Base-by-base conservation (phyloP, 1,140 invertebrate genomes). In the Batillaria attramentaria region DNA sequence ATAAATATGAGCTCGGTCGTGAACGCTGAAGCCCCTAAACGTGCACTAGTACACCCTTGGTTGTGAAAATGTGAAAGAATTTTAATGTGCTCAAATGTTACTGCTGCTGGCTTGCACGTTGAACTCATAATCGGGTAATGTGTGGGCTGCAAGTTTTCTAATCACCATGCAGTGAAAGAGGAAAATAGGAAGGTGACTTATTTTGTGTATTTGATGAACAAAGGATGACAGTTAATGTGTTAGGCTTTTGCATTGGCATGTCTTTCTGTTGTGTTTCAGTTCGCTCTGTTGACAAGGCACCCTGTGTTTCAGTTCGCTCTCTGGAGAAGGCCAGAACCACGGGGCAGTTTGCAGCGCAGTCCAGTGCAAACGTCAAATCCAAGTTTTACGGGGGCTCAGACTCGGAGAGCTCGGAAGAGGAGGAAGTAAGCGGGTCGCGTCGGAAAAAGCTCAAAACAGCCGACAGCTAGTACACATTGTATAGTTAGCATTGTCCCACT, bases 321-420 rank as follows among this genome's bases (percentile, higher is more conserved):
- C 20, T 70, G 68, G 68, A 70, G 68, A 70, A 46, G 28, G 43
- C 43, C 41, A 46, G 5, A 28, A 42, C 39, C 39, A 70, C 42
- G n/a, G 43, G 39, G 2, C 39, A 70, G 68, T 46, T 70, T 2
- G 10, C 39, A 10, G 42, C 41, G n/a, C n/a, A n/a, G n/a, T n/a
- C n/a, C 20, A 46, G 68, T n/a, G 33, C 41, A 70, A 5, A 39
- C n/a, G n/a, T n/a, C 37, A 35, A 39, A n/a, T 35, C 35, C 68
- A 20, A 37, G 35, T 39, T 46, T 4, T n/a, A 28, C 10, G 16
- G 10, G 6, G 68, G 20, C 41, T 41, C 66, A 2, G 33, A 41
- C 6, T 46, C 68, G 24, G 68, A 70, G 41, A 70, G 68, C 28
- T 70, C 68, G 2, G 68, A 70, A 46, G 68, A 70, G 2, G 68